These are phyloP conservation scores for Boleophthalmus pectinirostris DNA, from an alignment of 2,113 vertebrate species.

Conservation along the genomic window DNA sequence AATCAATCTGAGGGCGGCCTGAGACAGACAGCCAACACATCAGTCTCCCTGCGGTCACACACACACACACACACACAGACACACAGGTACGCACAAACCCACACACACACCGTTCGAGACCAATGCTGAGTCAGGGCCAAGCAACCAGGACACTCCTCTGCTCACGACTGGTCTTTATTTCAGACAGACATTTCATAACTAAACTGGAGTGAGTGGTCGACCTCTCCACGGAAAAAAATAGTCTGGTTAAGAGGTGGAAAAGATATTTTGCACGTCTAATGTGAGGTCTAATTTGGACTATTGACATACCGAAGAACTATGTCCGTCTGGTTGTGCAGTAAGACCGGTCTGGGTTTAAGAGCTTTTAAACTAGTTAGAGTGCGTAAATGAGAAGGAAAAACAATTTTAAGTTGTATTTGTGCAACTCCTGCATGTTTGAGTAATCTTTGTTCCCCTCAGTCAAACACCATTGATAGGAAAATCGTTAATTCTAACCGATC, in stretches of 20 bases:
- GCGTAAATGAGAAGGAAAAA: no score
- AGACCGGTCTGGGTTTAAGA: no score
- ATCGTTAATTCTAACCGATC: no score
- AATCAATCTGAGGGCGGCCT: constrained; percentile 66
- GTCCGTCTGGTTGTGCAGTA: no score
- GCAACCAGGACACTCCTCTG: constrained; percentile 42
- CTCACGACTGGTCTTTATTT: background rate
- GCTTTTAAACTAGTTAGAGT: no score
- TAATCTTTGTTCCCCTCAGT: no score
- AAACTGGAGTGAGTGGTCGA: background rate
- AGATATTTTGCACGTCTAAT: no score
- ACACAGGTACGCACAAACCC: background rate
- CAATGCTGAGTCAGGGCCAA: constrained; percentile 63
- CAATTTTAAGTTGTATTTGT: no score
- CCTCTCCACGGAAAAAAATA: background rate
- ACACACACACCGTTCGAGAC: constrained; percentile 32
- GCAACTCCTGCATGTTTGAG: no score
- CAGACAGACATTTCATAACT: background rate
- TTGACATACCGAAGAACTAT: no score
- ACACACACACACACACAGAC: constrained; percentile 7
- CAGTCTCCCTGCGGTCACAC: constrained; percentile 60
- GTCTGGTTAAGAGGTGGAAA: background rate
- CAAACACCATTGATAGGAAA: no score
- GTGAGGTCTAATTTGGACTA: no score
- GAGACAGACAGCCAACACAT: constrained; percentile 43